phyloP scores from a whole-genome alignment of 1,140 invertebrate species.

The Metopolophium dirhodum region DNA sequence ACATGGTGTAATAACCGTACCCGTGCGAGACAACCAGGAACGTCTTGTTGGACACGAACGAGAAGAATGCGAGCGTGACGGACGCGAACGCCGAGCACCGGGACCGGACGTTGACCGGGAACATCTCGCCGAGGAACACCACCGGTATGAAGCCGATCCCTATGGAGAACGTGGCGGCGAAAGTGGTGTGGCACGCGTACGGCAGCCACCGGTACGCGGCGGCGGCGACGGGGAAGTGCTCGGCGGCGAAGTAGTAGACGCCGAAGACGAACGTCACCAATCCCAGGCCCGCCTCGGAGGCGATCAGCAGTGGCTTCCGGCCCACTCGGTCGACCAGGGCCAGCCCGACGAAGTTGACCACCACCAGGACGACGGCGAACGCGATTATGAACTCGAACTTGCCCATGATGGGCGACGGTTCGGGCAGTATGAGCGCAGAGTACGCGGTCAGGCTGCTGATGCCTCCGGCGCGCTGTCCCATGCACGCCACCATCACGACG shows the following conservation, averaged over 20 bases:
- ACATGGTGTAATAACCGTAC: slow-evolving; percentile 59
- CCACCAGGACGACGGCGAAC: slow-evolving; percentile 61
- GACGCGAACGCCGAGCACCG: slow-evolving; percentile 60
- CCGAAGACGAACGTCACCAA: slow-evolving; percentile 58
- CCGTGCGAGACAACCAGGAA: slow-evolving; percentile 55
- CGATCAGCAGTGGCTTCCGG: slow-evolving; percentile 64
- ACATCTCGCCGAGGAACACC: slow-evolving; percentile 61
- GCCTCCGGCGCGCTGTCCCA: slow-evolving; percentile 79
- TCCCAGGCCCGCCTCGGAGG: slow-evolving; percentile 60
- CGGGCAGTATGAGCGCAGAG: slow-evolving; percentile 74
- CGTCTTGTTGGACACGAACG: slow-evolving; percentile 60
- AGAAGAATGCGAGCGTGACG: slow-evolving; percentile 59
- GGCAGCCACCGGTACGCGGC: slow-evolving; percentile 57
- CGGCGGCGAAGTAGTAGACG: slow-evolving; percentile 51
- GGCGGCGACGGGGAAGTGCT: background rate
- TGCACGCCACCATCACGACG: slow-evolving; percentile 71
- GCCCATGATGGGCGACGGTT: slow-evolving; percentile 60
- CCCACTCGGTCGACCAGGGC: slow-evolving; percentile 62
- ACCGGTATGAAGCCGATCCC: slow-evolving; percentile 61
- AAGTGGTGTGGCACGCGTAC: slow-evolving; percentile 57
- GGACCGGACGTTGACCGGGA: slow-evolving; percentile 61
- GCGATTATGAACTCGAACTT: slow-evolving; percentile 4
- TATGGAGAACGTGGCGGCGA: slow-evolving; percentile 59
- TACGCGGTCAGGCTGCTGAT: slow-evolving; percentile 78
- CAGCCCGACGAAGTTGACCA: slow-evolving; percentile 60